phyloP scores from a whole-genome alignment of 2,113 vertebrate genomes.

The Pimephales promelas region DNA sequence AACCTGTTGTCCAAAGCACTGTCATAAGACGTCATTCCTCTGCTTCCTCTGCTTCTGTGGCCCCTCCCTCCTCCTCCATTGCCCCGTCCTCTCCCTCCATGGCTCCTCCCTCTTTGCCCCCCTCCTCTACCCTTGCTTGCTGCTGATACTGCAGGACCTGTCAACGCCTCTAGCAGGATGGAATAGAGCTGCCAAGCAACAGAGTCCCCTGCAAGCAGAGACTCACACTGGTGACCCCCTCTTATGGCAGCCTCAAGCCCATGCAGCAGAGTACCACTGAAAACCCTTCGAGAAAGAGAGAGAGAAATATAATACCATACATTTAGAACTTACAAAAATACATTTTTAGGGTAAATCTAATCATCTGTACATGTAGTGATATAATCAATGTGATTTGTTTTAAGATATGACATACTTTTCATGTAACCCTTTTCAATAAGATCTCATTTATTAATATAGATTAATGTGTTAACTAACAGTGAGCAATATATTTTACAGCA shows the following conservation, averaged over 20 bases:
- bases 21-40: neutral
- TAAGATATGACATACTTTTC: too few species aligned
- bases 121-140: conserved; percentile 34
- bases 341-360: too few species aligned
- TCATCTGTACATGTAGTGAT: too few species aligned
- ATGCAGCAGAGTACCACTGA: conserved; percentile 86
- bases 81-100: conserved; percentile 47
- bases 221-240: conserved; percentile 67
- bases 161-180: conserved; percentile 60
- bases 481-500: too few species aligned
- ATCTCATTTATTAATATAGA: too few species aligned
- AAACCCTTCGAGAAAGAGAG: conserved; percentile 75
- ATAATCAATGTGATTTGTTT: too few species aligned
- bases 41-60: conserved; percentile 41
- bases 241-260: conserved; percentile 76
- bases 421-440: too few species aligned
- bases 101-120: conserved; percentile 1
- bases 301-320: neutral
- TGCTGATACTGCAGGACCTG: conserved; percentile 51
- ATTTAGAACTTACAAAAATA: too few species aligned
- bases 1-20: conserved; percentile 68
- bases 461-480: too few species aligned
- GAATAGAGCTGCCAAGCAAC: conserved; percentile 77
- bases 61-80: conserved; percentile 49
- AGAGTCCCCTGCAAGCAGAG: conserved; percentile 70